A percentile compares a stretch with the other conserved stretches of the same genome.
phyloP scores from a whole-genome alignment of 2,888 invertebrate species.

The Thera britannica region DNA sequence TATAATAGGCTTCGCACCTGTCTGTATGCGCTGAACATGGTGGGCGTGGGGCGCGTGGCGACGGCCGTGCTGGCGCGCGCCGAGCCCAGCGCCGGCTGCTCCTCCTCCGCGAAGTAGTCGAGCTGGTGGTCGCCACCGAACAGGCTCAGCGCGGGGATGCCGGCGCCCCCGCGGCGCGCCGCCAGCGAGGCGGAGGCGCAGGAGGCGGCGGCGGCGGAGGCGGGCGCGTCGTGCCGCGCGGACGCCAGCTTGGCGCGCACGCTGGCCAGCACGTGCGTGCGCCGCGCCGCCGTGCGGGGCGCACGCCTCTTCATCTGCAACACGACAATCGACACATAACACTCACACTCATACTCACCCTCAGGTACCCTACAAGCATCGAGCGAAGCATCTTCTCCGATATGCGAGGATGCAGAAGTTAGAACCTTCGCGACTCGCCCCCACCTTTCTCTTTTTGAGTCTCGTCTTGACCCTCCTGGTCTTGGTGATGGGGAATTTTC shows the following conservation, averaged over 20 bases:
- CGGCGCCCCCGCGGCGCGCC: conserved; percentile 51
- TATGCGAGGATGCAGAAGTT: too few relatives aligned
- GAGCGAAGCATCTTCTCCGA: too few relatives aligned
- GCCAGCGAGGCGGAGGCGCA: conserved; percentile 26
- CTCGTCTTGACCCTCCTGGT: conserved; percentile 77
- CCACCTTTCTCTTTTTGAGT: conserved; percentile 67
- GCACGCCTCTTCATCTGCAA: conserved; percentile 57
- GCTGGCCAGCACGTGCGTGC: conserved; percentile 61
- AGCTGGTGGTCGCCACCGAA: conserved; percentile 88
- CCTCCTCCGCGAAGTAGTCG: conserved; percentile 87
- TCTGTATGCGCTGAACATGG: conserved; percentile 69
- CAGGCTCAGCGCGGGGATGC: conserved; percentile 70
- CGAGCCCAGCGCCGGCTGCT: conserved; percentile 46
- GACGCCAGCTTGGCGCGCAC: conserved; percentile 67
- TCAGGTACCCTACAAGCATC: too few relatives aligned
- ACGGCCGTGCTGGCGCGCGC: conserved; percentile 67
- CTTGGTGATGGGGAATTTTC: conserved; percentile 85
- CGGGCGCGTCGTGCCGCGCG: conserved; percentile 35
- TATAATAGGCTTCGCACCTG: conserved; percentile 55
- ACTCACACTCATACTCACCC: neutral
- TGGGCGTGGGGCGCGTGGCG: conserved; percentile 70
- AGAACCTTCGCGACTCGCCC: conserved; percentile 19
- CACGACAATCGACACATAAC: neutral
- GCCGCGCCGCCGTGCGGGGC: conserved; percentile 75
- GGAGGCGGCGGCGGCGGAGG: conserved; percentile 14